Evolutionary conservation across 2,888 invertebrate genomes (phyloP), one percentile per base, ranked within the genome.

Genomic region (Caenorhabditis panamensis): DNA sequence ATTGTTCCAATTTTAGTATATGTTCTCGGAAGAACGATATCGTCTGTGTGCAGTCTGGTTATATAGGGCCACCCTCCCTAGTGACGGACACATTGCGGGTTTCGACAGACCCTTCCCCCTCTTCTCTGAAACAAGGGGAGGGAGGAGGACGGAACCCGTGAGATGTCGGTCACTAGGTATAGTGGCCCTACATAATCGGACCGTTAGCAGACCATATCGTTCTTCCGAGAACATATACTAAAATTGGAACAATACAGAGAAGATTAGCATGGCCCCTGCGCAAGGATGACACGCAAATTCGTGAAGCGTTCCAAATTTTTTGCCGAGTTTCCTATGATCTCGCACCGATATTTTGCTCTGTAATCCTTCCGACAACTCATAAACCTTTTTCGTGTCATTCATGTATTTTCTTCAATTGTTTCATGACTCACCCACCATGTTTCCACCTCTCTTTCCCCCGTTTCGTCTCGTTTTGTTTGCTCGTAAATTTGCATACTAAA

Each of bases 211-310:
- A 9, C 31, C 9, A 9, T 31, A 4, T 31, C 9, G 76, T 77
- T 77, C 76, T 77, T 77, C 76, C 76, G 68, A 78, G 78, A 78
- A 79, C 79, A 79, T 79, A 79, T 79, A 79, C 79, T 79, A 94
- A 94, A 95, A 94, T 95, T 95, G 94, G 94, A 95, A 95, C 94
- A 94, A 95, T 95, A 95, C 94, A 95, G 95, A 95, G 95, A 95
- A 95, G 95, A 95, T 95, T 94, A 95, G 94, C 95, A 95, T 95
- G 94, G 94, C 94, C 94, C 94, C 94, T 95, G 94, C 94, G 94
- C 94, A 95, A 95, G 95, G 94, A 95, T 95, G 95, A 95, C 94
- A 95, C 94, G 94, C 94, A 95, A 95, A 95, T 94, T 95, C 95
- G 94, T 94, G 94, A 95, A 95, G 94, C 94, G 94, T 94, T 94